A percentile compares a stretch with the other conserved stretches of the same genome.
Evolutionary conservation across 2,113 vertebrate species (phyloP).

Genomic region (Pterocles burchelli): DNA sequence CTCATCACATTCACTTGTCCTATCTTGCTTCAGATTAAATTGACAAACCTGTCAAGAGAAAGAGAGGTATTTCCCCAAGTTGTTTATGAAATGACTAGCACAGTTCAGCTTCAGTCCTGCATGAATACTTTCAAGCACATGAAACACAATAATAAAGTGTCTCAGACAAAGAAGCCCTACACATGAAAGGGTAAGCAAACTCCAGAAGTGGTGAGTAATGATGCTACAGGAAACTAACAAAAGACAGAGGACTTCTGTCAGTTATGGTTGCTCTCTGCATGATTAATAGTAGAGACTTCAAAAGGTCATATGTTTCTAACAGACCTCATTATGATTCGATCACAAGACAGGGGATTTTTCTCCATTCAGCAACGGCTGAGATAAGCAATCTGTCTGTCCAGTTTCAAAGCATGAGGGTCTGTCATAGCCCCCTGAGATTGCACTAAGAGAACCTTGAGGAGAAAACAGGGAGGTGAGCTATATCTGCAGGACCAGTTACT

Average conservation of each 20-base stretch:
- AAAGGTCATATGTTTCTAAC: background rate
- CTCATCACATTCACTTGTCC: background rate
- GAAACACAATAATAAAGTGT: background rate
- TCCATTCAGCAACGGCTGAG: background rate
- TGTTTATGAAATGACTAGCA: background rate
- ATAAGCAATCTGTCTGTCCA: background rate
- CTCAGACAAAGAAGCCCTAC: background rate
- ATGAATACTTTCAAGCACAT: background rate
- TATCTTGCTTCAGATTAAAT: constrained; percentile 3
- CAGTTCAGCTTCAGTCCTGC: background rate
- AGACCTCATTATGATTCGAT: background rate
- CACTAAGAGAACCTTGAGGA: background rate
- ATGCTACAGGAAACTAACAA: background rate
- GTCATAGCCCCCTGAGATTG: background rate
- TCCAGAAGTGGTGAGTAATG: background rate
- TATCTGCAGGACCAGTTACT: background rate
- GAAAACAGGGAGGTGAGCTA: background rate
- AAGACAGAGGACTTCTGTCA: background rate
- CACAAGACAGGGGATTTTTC: background rate
- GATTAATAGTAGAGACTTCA: background rate
- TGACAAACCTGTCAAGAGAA: background rate
- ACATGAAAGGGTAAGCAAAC: background rate
- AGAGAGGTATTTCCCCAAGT: background rate
- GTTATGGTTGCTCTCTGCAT: background rate
- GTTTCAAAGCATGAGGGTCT: background rate